Evolutionary conservation across 30 jellyfish, hydroid and myxozoan species (phyloP), one percentile per base, ranked within the genome.

Genomic region (Haliclystus octoradiatus): DNA sequence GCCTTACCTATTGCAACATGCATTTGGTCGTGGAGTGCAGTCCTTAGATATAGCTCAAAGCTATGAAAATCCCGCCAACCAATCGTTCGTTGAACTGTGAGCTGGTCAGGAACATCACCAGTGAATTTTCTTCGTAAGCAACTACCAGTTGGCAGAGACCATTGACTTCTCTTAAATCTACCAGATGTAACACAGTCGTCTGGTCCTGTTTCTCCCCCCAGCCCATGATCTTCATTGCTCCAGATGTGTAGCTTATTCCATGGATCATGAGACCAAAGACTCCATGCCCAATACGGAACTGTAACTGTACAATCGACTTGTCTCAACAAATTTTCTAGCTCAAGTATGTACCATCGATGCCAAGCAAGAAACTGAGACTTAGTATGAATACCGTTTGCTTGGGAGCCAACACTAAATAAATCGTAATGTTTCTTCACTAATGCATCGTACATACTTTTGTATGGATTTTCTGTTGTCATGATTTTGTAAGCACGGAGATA

Each of bases 1-100:
- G 28, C 60, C 94, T 35, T 74, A 82, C 94, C 79, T 2, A 82
- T 74, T 25, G 65, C 46, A 64, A 84, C 68, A 26, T 82, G 94
- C 74, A 82, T 72, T 19, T 72, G 75, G 24, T 82, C 90, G 81
- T 82, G 94, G 22, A 82, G 23, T 14, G 33, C 63, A 14, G 75
- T 65, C 29, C 94, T 66, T 26, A 69, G 50, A 74, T 63, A 46
- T 22, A 66, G 30, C 26, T 82, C 94, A 63, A 82, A 82, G 2
- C 49, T 26, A 3, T 47, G 47, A 35, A 74, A 76, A n/a, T n/a
- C n/a, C n/a, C n/a, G n/a, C n/a, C n/a, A n/a, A n/a, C n/a, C n/a
- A n/a, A n/a, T n/a, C n/a, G n/a, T n/a, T n/a, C n/a, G n/a, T n/a
- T n/a, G n/a, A n/a, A n/a, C n/a, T n/a, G n/a, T n/a, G n/a, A n/a